phyloP scores from a whole-genome alignment of 2,797 vertebrate species.

The Staurois parvus region DNA sequence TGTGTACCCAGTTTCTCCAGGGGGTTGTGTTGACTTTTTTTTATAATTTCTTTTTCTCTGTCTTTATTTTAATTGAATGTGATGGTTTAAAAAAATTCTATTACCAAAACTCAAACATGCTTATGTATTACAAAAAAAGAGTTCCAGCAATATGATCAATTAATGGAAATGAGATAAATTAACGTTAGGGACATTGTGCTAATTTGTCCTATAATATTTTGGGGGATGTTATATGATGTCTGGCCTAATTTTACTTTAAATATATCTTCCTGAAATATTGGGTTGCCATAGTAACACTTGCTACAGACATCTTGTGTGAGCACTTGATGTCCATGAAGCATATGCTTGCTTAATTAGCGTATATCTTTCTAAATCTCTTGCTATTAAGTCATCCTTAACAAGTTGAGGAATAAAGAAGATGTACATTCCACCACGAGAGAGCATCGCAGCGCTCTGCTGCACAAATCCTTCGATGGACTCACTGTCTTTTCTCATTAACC shows the following conservation, averaged over 20 bases:
- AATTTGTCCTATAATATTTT: constrained; percentile 44
- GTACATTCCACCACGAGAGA: constrained; percentile 17
- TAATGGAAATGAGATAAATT: constrained; percentile 21
- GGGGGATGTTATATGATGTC: constrained; percentile 18
- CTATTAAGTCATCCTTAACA: constrained; percentile 52
- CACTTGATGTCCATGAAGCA: constrained; percentile 33
- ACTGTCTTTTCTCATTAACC: constrained; percentile 5
- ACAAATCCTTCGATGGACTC: background rate
- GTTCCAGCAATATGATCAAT: constrained; percentile 5
- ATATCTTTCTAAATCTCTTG: constrained; percentile 40
- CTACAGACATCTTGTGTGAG: constrained; percentile 33
- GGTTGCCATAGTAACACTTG: constrained; percentile 45
- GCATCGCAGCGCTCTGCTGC: background rate
- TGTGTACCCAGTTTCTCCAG: too few species aligned
- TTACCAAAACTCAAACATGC: background rate
- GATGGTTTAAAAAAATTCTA: too few species aligned
- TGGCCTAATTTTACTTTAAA: constrained; percentile 48
- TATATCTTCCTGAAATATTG: constrained; percentile 35
- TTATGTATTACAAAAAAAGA: background rate
- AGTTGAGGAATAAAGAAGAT: constrained; percentile 42
- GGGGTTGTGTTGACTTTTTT: too few species aligned
- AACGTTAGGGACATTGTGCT: background rate
- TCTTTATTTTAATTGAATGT: too few species aligned
- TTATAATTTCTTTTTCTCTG: too few species aligned
- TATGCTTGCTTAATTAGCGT: constrained; percentile 51